Evolutionary conservation across 92 coral and sea anemone species (phyloP), one percentile per base, ranked within the genome.

Genomic region (Diadumene lineata): DNA sequence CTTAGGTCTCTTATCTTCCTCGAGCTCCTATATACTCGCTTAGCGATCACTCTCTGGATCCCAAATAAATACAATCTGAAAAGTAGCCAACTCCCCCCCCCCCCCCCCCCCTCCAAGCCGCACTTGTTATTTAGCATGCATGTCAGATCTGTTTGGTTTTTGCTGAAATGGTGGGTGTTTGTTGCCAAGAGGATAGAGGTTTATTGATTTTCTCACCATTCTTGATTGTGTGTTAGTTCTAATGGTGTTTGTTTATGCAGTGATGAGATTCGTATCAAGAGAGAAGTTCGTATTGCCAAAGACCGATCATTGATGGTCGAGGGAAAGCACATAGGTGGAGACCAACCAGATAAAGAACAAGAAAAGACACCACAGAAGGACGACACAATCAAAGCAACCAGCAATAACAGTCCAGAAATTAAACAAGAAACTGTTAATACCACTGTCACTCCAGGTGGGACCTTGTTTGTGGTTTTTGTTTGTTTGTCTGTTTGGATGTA

Each of bases 271-370:
- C 92, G 84, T 19, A 11, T 56, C 26, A 86, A 81, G 46, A 86
- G 86, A 53, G 92, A 87, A 44, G 84, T 91, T 8, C 84, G 97
- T n/a, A 84, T 91, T 27, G 77, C 97, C 0, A 84, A 84, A 70
- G 97, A 91, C 68, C 56, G 92, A 11, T 74, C 85, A 10, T 79
- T 91, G 27, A 88, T 91, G 86, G 83, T 91, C 21, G 87, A 87
- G 26, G 97, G 97, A 1, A 86, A 69, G 13, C 97, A 87, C 60
- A 78, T 81, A 44, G 90, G 97, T 50, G 58, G 82, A 17, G 89
- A 77, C n/a, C 77, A 68, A n/a, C 50, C 21, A 13, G 73, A 85
- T 17, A 25, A 79, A 18, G 60, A 76, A 57, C 87, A 65, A 64
- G 77, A 81, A 56, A 82, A 77, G 24, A 38, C 55, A 23, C 50